phyloP scores from a whole-genome alignment of 2,888 invertebrate species.

The Heliconius erato region DNA sequence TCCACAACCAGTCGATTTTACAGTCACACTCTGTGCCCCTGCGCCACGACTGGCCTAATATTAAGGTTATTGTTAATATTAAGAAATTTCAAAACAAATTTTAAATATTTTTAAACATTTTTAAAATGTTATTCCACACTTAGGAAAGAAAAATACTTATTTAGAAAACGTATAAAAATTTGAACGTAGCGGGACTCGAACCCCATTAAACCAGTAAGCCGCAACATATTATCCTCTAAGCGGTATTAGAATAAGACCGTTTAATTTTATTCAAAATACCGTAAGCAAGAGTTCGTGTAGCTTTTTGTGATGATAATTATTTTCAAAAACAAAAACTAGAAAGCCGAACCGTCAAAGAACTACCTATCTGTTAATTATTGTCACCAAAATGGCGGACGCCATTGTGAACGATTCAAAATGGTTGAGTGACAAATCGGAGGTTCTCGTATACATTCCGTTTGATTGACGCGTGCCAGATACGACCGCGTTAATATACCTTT shows the following conservation, averaged over 20 bases:
- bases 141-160: no score
- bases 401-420: slow-evolving; percentile 81
- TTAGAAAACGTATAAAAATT: no score
- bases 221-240: not conserved
- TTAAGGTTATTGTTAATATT: no score
- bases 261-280: slow-evolving; percentile 84
- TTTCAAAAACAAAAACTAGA: slow-evolving; percentile 85
- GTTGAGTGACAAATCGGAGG: slow-evolving; percentile 82
- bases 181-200: no score
- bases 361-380: slow-evolving; percentile 85
- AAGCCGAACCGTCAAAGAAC: slow-evolving; percentile 77
- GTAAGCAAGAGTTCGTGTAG: slow-evolving; percentile 81
- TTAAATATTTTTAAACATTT: no score
- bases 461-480: slow-evolving; percentile 86
- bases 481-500: slow-evolving; percentile 73
- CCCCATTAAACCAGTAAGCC: not conserved
- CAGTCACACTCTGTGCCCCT: no score
- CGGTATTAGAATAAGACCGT: slow-evolving; percentile 45
- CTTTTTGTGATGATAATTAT: slow-evolving; percentile 85
- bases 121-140: no score
- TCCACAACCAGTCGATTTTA: no score
- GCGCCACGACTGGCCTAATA: no score
- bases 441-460: slow-evolving; percentile 79
- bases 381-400: slow-evolving; percentile 82
- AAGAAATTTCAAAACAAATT: no score